Base-by-base conservation (phyloP, 30 jellyfish, hydroid and myxozoan genomes). In the Phacellophora camtschatica region DNA sequence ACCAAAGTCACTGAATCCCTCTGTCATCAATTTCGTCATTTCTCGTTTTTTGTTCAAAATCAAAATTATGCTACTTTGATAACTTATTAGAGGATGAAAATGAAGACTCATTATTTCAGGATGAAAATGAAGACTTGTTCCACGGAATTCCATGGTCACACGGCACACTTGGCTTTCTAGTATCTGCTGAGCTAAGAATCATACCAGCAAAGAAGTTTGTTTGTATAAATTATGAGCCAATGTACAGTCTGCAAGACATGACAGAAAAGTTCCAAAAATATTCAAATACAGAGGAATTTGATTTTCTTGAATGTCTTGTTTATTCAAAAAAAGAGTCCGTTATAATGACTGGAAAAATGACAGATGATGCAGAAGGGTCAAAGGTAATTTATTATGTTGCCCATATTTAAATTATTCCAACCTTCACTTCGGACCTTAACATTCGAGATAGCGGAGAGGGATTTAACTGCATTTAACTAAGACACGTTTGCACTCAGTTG, bases 91-190 rank as follows among this genome's bases (percentile, higher is more conserved):
- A n/a, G n/a, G n/a, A n/a, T n/a, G n/a, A n/a, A n/a, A n/a, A n/a
- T n/a, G n/a, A n/a, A n/a, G n/a, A n/a, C n/a, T n/a, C n/a, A n/a
- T n/a, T n/a, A n/a, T n/a, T n/a, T n/a, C 48, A 82, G 93, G 74
- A 34, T 20, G 63, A 64, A 36, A 82, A 82, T 41, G 27, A 58
- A 66, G 86, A 66, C 25, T 39, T 82, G 30, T 82, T 82, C 71
- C 68, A 82, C 45, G 84, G 74, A 4, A 82, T 82, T 19, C 93
- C 93, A 0, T 82, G 93, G 93, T 82, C 93, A 49, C 93, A 82
- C 45, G 93, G 93, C 43, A 30, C 93, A 1, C 70, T 82, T 5
- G 93, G 93, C 0, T 82, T 82, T 35, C 55, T 82, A 3, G 93
- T 82, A 2, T 85, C 93, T 5, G 93, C 93, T 27, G 80, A 82